Base-by-base conservation (phyloP, 2,113 vertebrate genomes). In the Sander lucioperca region DNA sequence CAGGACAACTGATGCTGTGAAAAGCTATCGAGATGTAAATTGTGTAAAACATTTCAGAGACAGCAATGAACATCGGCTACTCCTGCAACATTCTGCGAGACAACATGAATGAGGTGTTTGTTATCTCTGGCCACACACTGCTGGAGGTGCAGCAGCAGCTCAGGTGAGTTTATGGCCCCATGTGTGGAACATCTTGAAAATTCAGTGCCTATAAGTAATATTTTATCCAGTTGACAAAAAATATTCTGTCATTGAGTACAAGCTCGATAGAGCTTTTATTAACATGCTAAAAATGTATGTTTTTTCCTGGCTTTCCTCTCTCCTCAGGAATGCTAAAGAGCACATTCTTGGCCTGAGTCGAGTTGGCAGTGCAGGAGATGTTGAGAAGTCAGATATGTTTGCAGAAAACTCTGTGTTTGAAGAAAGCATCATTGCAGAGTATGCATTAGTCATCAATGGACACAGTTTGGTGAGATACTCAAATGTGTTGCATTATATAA, bases 11-110 rank as follows among this genome's bases (percentile, higher is more conserved):
- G 9, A 69, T 14, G 14, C 62, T 27, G n/a, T 82, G 47, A 39
- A 64, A 64, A 39, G 10, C 68, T 25, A 21, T 72, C 25, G 14
- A 14, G 30, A 8, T 53, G 16, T 65, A 27, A 70, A 53, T 21
- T 80, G 15, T 74, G 50, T 33, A 7, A 86, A 23, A 75, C 50
- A 14, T 88, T 84, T 79, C 88, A 97, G 97, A 97, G 92, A 97
- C 96, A 15, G 96, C 96, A 1, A 95, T 96, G 92, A 97, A 96
- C 88, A 96, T 97, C 9, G 95, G 96, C 33, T 96, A 97, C 83
- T 96, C 96, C 73, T 96, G 95, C 92, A 94, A 95, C 85, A 92
- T 97, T 94, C 93, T 97, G 78, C 94, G 95, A 36, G 96, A 96
- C 62, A 95, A 94, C 85, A 96, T 96, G 96, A 95, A 94, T 50